Evolutionary conservation across 2,888 invertebrate genomes (phyloP).

Genomic region (Plusia festucae): DNA sequence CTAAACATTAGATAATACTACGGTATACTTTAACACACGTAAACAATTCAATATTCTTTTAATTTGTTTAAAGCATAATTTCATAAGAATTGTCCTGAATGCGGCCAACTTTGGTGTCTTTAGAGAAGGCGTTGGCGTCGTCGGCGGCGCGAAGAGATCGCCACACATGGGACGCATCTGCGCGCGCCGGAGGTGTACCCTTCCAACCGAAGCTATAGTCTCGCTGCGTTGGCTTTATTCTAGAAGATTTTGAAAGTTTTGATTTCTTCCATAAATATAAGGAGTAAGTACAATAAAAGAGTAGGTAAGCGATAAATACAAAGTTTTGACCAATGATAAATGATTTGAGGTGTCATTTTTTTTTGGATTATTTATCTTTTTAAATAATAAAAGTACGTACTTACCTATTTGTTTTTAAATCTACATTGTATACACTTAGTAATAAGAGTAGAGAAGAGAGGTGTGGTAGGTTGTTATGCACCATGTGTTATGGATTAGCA

Average conservation of each 20-base stretch:
- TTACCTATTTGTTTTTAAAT: not conserved
- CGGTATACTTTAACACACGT: too few species aligned
- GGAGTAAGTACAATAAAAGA: too few species aligned
- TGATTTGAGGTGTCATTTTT: too few species aligned
- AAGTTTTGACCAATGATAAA: too few species aligned
- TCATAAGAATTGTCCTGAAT: conserved; percentile 50
- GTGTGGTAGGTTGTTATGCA: not conserved
- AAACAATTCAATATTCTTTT: not conserved
- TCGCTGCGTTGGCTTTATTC: conserved; percentile 17
- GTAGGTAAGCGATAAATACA: too few species aligned
- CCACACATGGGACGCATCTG: conserved; percentile 88
- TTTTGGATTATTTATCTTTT: too few species aligned
- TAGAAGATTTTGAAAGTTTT: conserved; percentile 34
- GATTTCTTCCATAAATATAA: not conserved
- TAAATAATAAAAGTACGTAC: too few species aligned
- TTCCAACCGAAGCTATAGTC: conserved; percentile 73
- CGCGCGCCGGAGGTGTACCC: conserved; percentile 81
- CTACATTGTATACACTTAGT: conserved; percentile 21
- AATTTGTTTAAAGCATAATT: conserved; percentile 10
- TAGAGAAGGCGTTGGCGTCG: conserved; percentile 63
- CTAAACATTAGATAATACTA: too few species aligned
- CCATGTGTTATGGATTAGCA: conserved; percentile 24
- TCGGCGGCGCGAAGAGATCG: conserved; percentile 76
- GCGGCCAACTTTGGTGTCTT: conserved; percentile 46
- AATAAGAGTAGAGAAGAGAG: not conserved